Percentiles rank a stretch among this genome's conserved stretches.
Evolutionary conservation across 1,140 invertebrate species (phyloP).

Genomic region (Ceratina calcarata): DNA sequence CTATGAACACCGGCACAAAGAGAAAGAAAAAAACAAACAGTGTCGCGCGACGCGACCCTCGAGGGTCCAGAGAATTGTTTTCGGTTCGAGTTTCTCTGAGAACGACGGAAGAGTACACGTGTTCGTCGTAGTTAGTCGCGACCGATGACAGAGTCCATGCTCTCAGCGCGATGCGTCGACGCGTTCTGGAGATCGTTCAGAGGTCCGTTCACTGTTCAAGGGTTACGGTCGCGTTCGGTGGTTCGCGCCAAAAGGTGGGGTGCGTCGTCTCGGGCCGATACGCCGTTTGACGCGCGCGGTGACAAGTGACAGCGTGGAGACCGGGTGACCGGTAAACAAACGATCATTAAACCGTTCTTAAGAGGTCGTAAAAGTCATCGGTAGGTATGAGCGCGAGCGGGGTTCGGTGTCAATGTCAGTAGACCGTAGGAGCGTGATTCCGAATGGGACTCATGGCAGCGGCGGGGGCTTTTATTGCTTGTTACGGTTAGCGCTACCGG

Average conservation of each 20-base stretch:
- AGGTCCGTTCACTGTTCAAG: constrained; percentile 1
- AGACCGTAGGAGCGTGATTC: constrained; percentile 68
- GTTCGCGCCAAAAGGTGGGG: constrained; percentile 37
- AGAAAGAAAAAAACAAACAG: constrained; percentile 45
- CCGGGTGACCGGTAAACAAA: constrained; percentile 43
- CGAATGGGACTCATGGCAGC: constrained; percentile 70
- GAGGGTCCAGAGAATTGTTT: background rate
- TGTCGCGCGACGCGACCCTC: too few species aligned
- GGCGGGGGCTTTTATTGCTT: constrained; percentile 70
- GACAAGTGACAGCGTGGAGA: constrained; percentile 59
- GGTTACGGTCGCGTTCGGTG: background rate
- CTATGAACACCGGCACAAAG: constrained; percentile 68
- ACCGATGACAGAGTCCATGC: constrained; percentile 50
- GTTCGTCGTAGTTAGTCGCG: constrained; percentile 26
- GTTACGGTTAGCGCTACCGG: constrained; percentile 68
- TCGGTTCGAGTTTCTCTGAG: background rate
- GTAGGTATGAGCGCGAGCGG: constrained; percentile 54
- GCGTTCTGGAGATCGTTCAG: background rate
- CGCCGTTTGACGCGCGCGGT: constrained; percentile 44
- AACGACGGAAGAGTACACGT: constrained; percentile 6
- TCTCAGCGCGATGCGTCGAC: constrained; percentile 1
- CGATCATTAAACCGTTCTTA: constrained; percentile 64
- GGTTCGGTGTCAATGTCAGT: constrained; percentile 73
- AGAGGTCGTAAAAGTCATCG: constrained; percentile 75
- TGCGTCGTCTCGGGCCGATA: constrained; percentile 35